A percentile compares a stretch with the other conserved stretches of the same genome.
Conservation (phyloP, 2,888 invertebrate genomes). For the Nomada fabriciana region DNA sequence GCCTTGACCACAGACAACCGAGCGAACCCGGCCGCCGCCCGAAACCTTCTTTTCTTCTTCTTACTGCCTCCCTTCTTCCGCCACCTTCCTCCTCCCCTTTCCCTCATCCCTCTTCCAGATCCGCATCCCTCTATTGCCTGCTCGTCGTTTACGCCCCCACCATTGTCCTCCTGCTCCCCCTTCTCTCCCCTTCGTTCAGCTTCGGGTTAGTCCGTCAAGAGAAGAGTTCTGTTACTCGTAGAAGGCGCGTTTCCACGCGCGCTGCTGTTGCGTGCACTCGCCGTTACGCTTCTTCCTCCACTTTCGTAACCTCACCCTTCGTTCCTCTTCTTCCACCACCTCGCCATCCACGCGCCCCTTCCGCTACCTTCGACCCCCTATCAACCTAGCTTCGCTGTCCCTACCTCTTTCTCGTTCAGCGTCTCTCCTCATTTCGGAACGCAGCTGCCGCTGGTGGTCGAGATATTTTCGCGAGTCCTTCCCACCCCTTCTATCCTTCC, state of each 20-base stretch:
- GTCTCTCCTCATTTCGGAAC: constrained; percentile 68
- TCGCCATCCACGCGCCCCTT: constrained; percentile 33
- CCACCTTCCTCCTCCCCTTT: constrained; percentile 6
- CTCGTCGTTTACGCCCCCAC: constrained; percentile 57
- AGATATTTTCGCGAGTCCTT: constrained; percentile 69
- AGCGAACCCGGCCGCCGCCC: constrained; percentile 81
- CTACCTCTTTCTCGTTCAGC: constrained; percentile 56
- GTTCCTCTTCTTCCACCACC: constrained; percentile 40
- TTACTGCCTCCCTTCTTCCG: constrained; percentile 60
- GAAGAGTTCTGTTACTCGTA: constrained; percentile 70
- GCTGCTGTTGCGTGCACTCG: constrained; percentile 77
- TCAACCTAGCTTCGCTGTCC: constrained; percentile 44
- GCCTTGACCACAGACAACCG: constrained; percentile 83
- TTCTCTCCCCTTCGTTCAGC: constrained; percentile 39
- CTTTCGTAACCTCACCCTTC: constrained; percentile 67
- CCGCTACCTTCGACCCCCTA: constrained; percentile 45
- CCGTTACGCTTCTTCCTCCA: constrained; percentile 72
- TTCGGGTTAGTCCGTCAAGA: constrained; percentile 66
- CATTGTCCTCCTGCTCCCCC: constrained; percentile 50
- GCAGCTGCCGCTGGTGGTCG: constrained; percentile 72
- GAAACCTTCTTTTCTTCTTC: constrained; percentile 77
- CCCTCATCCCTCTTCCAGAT: constrained; percentile 30
- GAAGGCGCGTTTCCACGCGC: constrained; percentile 76
- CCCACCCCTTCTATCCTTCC: constrained; percentile 30
- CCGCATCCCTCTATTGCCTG: constrained; percentile 54